These are phyloP conservation scores for Xiphophorus maculatus DNA, from an alignment of 2,113 vertebrate genomes.

Conservation along the genomic window DNA sequence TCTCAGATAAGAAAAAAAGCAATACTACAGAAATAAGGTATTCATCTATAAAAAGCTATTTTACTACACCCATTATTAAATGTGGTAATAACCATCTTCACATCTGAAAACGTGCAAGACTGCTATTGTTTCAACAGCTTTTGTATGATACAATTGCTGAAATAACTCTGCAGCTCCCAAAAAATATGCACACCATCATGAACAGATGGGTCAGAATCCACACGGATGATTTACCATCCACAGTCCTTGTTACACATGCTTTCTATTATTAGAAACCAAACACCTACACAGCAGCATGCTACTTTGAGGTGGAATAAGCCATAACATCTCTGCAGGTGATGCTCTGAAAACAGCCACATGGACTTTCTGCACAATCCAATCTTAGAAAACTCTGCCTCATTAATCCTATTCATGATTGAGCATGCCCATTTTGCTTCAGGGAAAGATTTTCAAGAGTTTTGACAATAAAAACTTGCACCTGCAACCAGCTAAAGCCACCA, in stretches of 20 bases:
- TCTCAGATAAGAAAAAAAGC: not conserved
- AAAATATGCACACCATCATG: slow-evolving; percentile 21
- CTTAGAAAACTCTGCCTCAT: slow-evolving; percentile 19
- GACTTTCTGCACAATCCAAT: slow-evolving; percentile 15
- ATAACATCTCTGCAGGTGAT: slow-evolving; percentile 19
- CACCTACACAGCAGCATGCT: slow-evolving; percentile 48
- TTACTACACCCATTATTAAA: not conserved
- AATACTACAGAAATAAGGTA: too few relatives aligned
- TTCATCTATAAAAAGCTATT: not conserved
- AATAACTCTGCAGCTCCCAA: slow-evolving; percentile 2
- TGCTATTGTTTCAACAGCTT: not conserved
- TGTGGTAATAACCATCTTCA: not conserved
- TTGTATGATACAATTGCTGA: slow-evolving; percentile 15
- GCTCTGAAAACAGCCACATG: slow-evolving; percentile 3
- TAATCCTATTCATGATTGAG: slow-evolving; percentile 21
- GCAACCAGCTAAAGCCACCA: slow-evolving; percentile 56
- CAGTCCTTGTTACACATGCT: slow-evolving; percentile 46
- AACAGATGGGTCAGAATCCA: slow-evolving; percentile 44
- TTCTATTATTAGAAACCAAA: slow-evolving; percentile 52
- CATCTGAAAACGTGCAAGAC: not conserved
- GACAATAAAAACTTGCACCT: slow-evolving; percentile 41
- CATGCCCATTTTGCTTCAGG: slow-evolving; percentile 1
- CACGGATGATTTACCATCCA: slow-evolving; percentile 44
- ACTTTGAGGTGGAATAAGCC: slow-evolving; percentile 34
- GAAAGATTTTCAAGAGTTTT: slow-evolving; percentile 27